A percentile compares a stretch with the other conserved stretches of the same genome.
Conservation (phyloP, 2,797 vertebrate species). For the Notoglanidium macrostoma region DNA sequence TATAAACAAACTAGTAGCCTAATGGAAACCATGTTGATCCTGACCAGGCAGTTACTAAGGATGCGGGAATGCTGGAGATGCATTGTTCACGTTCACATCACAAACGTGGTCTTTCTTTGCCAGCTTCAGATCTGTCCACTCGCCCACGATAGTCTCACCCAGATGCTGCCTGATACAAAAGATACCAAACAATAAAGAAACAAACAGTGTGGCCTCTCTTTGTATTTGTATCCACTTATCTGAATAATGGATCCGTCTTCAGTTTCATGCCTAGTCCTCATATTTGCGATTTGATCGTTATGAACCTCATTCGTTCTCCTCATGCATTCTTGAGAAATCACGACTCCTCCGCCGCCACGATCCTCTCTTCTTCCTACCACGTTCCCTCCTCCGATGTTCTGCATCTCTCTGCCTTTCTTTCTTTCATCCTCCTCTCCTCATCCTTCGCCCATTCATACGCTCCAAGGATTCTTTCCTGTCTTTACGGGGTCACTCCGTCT, state of each 20-base stretch:
- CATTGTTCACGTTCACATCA: background rate
- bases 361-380: slow-evolving; percentile 38
- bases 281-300: background rate
- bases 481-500: slow-evolving; percentile 48
- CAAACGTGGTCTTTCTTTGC: background rate
- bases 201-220: too few relatives aligned
- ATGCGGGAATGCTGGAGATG: background rate
- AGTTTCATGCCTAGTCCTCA: background rate
- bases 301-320: background rate
- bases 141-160: background rate
- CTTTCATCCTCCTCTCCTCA: slow-evolving; percentile 34
- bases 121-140: background rate
- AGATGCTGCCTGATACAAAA: background rate
- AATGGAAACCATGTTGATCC: background rate
- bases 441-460: slow-evolving; percentile 46
- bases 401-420: slow-evolving; percentile 25
- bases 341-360: slow-evolving; percentile 33
- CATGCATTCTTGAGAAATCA: slow-evolving; percentile 1
- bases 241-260: background rate
- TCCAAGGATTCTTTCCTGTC: slow-evolving; percentile 46
- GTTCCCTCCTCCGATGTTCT: slow-evolving; percentile 46
- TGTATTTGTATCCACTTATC: background rate
- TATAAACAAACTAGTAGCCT: background rate
- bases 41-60: slow-evolving; percentile 9
- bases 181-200: background rate